Conservation (phyloP, 2,888 invertebrate genomes). For the Nebria salina region DNA sequence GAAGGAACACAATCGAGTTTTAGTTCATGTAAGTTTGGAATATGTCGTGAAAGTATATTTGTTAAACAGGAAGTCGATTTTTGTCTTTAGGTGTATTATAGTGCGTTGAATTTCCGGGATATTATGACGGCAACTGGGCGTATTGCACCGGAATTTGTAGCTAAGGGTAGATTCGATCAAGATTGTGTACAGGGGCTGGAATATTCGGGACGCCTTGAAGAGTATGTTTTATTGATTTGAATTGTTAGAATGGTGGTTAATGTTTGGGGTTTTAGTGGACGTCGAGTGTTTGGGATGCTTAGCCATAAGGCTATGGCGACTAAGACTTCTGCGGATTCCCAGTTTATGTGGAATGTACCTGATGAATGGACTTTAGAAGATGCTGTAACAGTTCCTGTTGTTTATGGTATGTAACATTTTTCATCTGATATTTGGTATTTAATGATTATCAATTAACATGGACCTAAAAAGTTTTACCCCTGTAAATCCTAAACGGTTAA, state of each 20-base stretch:
- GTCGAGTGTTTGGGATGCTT: slow-evolving; percentile 74
- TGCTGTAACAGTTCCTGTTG: slow-evolving; percentile 80
- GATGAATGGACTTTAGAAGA: slow-evolving; percentile 78
- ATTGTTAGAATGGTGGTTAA: neutral
- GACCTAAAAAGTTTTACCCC: neutral
- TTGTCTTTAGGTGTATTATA: slow-evolving; percentile 70
- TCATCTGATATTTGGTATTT: slow-evolving; percentile 56
- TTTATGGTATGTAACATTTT: slow-evolving; percentile 65
- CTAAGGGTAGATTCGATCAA: slow-evolving; percentile 64
- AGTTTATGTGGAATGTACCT: slow-evolving; percentile 73
- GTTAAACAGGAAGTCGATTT: neutral
- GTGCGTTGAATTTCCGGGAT: slow-evolving; percentile 93
- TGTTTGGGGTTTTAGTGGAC: slow-evolving; percentile 62
- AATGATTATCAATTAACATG: neutral
- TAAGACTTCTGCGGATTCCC: slow-evolving; percentile 67
- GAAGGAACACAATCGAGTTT: slow-evolving; percentile 49
- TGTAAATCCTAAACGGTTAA: neutral
- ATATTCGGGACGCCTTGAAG: slow-evolving; percentile 63
- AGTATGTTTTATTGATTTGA: slow-evolving; percentile 44
- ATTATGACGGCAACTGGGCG: slow-evolving; percentile 93
- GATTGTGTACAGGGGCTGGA: slow-evolving; percentile 71
- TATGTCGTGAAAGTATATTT: neutral
- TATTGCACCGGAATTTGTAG: slow-evolving; percentile 82
- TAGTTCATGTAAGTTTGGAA: slow-evolving; percentile 49
- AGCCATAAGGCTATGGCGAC: slow-evolving; percentile 69